phyloP scores from a whole-genome alignment of 2,888 invertebrate genomes.

The Gortyna flavago region DNA sequence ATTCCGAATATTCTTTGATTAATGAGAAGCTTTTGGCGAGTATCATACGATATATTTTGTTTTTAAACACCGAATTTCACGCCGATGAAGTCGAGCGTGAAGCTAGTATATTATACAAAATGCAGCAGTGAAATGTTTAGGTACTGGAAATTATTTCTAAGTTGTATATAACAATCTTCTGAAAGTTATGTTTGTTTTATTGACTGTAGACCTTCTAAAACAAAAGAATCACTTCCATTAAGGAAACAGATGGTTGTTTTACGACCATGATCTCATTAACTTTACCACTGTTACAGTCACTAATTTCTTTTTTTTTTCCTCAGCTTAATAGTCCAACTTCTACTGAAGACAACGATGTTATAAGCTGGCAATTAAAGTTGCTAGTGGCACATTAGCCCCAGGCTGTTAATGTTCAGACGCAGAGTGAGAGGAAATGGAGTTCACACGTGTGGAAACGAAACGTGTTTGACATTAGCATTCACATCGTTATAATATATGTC shows the following conservation, averaged over 20 bases:
- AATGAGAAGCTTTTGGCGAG: neutral
- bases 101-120: neutral
- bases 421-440: slow-evolving; percentile 30
- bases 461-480: neutral
- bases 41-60: neutral
- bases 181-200: neutral
- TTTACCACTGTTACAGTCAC: slow-evolving; percentile 21
- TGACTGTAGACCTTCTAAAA: slow-evolving; percentile 1
- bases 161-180: neutral
- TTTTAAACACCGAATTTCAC: neutral
- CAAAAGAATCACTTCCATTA: slow-evolving; percentile 21
- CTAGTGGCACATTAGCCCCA: slow-evolving; percentile 50
- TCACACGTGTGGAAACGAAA: neutral
- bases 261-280: slow-evolving; percentile 41
- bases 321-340: slow-evolving; percentile 36
- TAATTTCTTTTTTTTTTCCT: slow-evolving; percentile 53
- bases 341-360: slow-evolving; percentile 51
- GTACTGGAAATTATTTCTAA: neutral
- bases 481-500: neutral
- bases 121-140: neutral
- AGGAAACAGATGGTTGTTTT: slow-evolving; percentile 22
- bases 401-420: slow-evolving; percentile 37
- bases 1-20: neutral
- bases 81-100: neutral
- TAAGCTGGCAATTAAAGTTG: slow-evolving; percentile 61